Percentiles rank a stretch among this genome's conserved stretches.
These are phyloP conservation scores for Isoperla grammatica DNA, from an alignment of 2,888 invertebrate species.

Conservation along the genomic window DNA sequence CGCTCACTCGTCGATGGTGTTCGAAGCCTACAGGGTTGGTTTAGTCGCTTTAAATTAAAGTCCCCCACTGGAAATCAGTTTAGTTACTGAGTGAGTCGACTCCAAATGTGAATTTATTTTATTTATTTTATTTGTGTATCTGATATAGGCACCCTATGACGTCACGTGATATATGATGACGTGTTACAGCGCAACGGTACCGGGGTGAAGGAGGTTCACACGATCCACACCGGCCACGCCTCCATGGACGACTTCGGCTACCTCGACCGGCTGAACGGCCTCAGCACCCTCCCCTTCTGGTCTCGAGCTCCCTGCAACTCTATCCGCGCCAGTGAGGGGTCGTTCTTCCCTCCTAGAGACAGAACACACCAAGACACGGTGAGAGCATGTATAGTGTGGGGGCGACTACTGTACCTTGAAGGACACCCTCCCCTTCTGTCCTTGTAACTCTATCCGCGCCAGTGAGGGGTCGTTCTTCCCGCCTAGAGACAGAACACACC, in stretches of 20 bases:
- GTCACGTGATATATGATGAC: no score
- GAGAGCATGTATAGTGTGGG: not conserved
- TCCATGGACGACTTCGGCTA: conserved; percentile 76
- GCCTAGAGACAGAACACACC: conserved; percentile 63
- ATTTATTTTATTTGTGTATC: no score
- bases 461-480: no score
- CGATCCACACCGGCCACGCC: conserved; percentile 68
- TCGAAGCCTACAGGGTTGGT: no score
- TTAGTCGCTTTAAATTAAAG: no score
- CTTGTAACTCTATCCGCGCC: no score
- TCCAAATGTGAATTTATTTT: no score
- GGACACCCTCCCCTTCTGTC: conserved; percentile 52
- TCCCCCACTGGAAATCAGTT: no score
- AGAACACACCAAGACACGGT: conserved; percentile 59
- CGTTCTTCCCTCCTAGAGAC: conserved; percentile 76
- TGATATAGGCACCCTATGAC: no score
- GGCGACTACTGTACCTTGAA: no score
- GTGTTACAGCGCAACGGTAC: conserved; percentile 72
- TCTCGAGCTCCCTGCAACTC: conserved; percentile 62
- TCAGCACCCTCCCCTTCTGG: conserved; percentile 73
- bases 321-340: conserved; percentile 65
- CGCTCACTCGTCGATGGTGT: no score
- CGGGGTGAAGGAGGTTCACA: conserved; percentile 64
- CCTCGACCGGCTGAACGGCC: conserved; percentile 67
- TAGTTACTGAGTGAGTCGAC: no score